These are phyloP conservation scores for Petrolisthes cinctipes DNA, from an alignment of 2,888 invertebrate genomes.

Conservation along the genomic window DNA sequence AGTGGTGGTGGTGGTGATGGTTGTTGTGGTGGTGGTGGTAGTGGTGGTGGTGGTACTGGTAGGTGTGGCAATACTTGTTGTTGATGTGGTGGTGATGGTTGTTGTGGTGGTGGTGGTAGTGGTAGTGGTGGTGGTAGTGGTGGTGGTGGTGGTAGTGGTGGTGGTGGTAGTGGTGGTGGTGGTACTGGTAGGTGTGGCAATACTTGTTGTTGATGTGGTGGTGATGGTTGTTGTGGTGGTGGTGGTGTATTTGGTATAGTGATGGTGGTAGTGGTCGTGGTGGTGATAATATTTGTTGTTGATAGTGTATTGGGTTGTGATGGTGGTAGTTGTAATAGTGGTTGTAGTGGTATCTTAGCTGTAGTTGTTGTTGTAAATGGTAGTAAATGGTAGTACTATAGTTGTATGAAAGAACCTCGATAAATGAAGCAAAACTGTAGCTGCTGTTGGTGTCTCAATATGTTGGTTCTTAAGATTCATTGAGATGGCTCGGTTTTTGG, in stretches of 20 bases:
- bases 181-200: not conserved
- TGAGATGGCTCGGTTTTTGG: no score
- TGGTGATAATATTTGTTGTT: not conserved
- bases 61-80: not conserved
- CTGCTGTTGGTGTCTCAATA: no score
- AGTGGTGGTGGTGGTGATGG: not conserved
- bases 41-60: not conserved
- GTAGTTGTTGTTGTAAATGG: no score
- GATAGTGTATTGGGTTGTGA: not conserved
- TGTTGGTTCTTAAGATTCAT: no score
- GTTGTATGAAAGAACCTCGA: no score
- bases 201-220: not conserved
- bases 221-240: not conserved
- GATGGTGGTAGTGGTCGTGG: not conserved
- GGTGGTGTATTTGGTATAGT: not conserved
- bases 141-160: not conserved
- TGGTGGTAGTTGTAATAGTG: not conserved
- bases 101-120: not conserved
- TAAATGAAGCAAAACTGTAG: no score
- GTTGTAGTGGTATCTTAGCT: not conserved
- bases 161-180: not conserved
- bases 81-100: not conserved
- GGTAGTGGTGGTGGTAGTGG: not conserved
- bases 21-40: no score
- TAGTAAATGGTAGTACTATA: no score